phyloP scores from a whole-genome alignment of 2,113 vertebrate species.

The Zosterops japonicus region DNA sequence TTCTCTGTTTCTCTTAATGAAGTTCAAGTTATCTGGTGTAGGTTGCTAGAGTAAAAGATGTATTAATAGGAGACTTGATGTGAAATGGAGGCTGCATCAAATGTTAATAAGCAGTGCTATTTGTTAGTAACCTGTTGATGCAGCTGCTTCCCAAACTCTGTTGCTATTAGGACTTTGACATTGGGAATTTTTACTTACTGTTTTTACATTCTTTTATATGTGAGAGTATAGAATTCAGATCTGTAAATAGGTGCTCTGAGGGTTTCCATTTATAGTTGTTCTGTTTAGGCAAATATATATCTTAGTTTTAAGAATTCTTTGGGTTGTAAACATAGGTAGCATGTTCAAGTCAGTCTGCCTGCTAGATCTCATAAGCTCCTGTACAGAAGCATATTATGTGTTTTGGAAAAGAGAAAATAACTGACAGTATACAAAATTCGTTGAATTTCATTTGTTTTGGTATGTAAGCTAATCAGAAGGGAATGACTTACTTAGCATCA shows the following conservation, averaged over 20 bases:
- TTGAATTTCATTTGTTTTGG: background rate
- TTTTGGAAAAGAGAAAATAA: background rate
- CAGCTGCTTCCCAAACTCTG: background rate
- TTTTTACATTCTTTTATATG: background rate
- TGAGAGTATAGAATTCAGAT: background rate
- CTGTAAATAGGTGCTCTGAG: background rate
- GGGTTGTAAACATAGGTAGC: background rate
- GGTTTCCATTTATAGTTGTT: background rate
- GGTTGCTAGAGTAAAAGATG: background rate
- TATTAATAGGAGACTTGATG: background rate
- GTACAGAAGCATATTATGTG: background rate
- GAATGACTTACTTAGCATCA: background rate
- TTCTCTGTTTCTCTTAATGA: background rate
- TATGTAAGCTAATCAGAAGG: background rate
- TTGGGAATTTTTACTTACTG: background rate
- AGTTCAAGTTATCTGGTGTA: background rate
- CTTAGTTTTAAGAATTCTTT: background rate
- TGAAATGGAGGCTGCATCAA: background rate
- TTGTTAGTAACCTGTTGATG: background rate
- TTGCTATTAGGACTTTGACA: background rate
- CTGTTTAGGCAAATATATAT: background rate
- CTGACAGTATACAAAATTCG: background rate
- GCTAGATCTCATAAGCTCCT: background rate
- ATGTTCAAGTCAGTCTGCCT: background rate
- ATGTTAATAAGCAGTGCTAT: background rate